Base-by-base conservation (phyloP, 2,797 vertebrate species). In the Carapus acus region DNA sequence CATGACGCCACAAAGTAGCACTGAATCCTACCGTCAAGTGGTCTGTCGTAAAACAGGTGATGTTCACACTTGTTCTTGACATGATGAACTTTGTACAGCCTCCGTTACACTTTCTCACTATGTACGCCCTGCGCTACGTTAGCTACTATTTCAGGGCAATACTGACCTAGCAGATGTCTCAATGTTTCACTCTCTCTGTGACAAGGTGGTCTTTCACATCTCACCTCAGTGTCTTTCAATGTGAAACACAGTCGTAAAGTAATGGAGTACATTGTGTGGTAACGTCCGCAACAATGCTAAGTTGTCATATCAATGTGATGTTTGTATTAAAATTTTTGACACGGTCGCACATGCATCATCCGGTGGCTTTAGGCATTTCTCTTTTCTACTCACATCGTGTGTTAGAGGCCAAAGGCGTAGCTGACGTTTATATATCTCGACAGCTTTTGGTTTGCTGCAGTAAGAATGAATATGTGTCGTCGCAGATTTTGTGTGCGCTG, bases 1-100 rank as follows among this genome's bases (percentile, higher is more conserved):
- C 3, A 2, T 21, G 14, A 31, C 40, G 38, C 33, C 49, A 56
- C 17, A 21, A 63, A 27, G 54, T 65, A 71, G 47, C 54, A 57
- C 34, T 17, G 18, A 58, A 18, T 7, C 8, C 7, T 49, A 49
- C 37, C 27, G 39, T 49, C 20, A 18, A 39, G 17, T 13, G 0
- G 39, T 29, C 23, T 61, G 20, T 27, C 19, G 49, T 31, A 6
- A n/a, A 33, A 13, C 24, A 27, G 24, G 24, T 27, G 24, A 27
- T 13, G 31, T 9, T 13, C 14, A 7, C 31, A 4, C 31, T 13
- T 33, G 31, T 13, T 33, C n/a, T n/a, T 33, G 31, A 33, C 31
- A 3, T 33, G 3, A 7, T 33, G 31, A 13, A 33, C 31, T 33
- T 13, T 33, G 31, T 33, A 33, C 31, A 33, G 31, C 31, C 31